A percentile compares a stretch with the other conserved stretches of the same genome.
Conservation (phyloP, 2,888 invertebrate genomes). For the Microchrysa polita region DNA sequence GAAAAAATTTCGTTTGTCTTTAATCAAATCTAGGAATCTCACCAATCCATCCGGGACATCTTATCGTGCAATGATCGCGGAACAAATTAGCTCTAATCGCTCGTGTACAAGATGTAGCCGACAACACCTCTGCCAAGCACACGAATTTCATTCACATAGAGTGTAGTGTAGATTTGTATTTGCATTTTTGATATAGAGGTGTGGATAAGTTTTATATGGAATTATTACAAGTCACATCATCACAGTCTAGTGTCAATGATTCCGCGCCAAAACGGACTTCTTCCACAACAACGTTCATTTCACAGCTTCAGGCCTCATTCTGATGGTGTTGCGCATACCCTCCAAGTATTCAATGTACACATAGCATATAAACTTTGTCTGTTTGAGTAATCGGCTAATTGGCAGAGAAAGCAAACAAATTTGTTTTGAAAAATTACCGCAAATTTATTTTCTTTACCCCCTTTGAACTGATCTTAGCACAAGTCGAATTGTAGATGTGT, state of each 20-base stretch:
- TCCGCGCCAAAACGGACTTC: no score
- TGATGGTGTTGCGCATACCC: not conserved
- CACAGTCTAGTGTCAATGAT: no score
- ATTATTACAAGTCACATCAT: no score
- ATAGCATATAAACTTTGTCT: slow-evolving; percentile 30
- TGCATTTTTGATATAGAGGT: not conserved
- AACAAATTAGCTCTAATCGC: no score
- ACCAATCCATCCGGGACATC: no score
- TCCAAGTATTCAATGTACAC: not conserved
- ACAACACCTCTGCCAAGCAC: not conserved
- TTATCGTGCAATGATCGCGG: no score
- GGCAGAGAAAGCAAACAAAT: slow-evolving; percentile 44
- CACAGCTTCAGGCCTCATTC: slow-evolving; percentile 34
- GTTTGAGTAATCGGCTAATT: slow-evolving; percentile 42
- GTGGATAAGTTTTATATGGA: no score
- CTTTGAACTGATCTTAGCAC: slow-evolving; percentile 11
- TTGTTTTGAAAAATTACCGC: slow-evolving; percentile 40
- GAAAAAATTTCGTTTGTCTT: no score
- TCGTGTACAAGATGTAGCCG: not conserved
- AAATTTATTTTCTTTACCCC: slow-evolving; percentile 38
- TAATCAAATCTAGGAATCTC: no score
- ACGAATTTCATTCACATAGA: not conserved
- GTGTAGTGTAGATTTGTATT: not conserved
- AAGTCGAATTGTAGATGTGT: not conserved
- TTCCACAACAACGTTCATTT: not conserved